Evolutionary conservation across 2,797 vertebrate species (phyloP).

Genomic region (Halcyon chelicuti): DNA sequence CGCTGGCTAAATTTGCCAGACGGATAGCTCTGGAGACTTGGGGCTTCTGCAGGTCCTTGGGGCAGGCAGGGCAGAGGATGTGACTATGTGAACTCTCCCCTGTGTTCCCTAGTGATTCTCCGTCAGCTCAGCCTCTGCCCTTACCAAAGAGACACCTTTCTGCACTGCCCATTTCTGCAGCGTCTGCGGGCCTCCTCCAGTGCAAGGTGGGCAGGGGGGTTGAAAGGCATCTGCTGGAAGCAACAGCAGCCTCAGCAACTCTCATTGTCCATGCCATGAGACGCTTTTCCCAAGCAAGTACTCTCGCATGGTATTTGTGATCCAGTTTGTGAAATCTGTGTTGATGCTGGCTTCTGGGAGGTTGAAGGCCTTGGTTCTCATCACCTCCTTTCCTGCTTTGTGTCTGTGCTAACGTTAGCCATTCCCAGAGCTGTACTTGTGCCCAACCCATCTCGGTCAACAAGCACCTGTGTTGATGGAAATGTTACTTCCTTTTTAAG

Average conservation of each 20-base stretch:
- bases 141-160: background rate
- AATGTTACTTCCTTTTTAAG: background rate
- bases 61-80: background rate
- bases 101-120: background rate
- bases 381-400: background rate
- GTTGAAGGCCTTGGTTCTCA: background rate
- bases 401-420: background rate
- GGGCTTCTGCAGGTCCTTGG: background rate
- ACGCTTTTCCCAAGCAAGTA: background rate
- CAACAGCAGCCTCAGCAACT: background rate
- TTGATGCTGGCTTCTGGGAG: background rate
- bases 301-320: background rate
- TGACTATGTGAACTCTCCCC: background rate
- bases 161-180: background rate
- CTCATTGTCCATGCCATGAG: background rate
- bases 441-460: background rate
- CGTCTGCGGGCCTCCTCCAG: background rate
- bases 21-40: background rate
- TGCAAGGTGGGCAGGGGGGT: fast-evolving
- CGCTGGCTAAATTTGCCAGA: background rate
- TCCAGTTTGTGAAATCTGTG: background rate
- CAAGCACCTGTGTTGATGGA: background rate
- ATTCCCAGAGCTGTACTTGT: background rate
- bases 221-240: background rate
- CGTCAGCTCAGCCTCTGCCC: background rate